A percentile compares a stretch with the other conserved stretches of the same genome.
phyloP scores from a whole-genome alignment of 2,888 invertebrate species.

The Apotomis capreana region DNA sequence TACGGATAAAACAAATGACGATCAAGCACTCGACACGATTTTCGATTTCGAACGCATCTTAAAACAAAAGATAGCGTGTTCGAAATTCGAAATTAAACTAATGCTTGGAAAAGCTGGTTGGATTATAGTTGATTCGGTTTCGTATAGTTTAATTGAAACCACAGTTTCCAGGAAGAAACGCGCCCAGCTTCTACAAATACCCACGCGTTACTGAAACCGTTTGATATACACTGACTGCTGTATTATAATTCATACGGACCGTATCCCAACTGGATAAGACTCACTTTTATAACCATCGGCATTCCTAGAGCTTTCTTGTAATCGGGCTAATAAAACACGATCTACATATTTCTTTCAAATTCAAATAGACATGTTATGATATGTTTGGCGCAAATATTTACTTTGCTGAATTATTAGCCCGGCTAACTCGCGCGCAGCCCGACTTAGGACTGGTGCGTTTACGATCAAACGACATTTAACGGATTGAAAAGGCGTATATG shows the following conservation, averaged over 20 bases:
- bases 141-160: constrained; percentile 2
- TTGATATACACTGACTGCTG: not conserved
- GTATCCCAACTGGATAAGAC: constrained; percentile 3
- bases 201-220: constrained; percentile 20
- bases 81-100: not conserved
- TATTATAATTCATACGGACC: not conserved
- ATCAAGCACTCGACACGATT: not conserved
- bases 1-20: not conserved
- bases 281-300: not conserved
- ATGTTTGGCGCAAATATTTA: constrained; percentile 46
- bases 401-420: constrained; percentile 37
- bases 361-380: constrained; percentile 48
- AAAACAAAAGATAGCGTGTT: not conserved
- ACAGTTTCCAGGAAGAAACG: not conserved
- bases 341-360: constrained; percentile 43
- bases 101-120: not conserved
- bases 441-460: constrained; percentile 15
- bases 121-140: constrained; percentile 4
- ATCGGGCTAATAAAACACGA: constrained; percentile 42
- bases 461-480: constrained; percentile 10
- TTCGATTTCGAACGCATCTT: not conserved
- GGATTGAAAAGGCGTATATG: not conserved
- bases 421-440: constrained; percentile 27
- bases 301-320: constrained; percentile 19
- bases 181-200: constrained; percentile 9